Evolutionary conservation across 1,140 invertebrate species (phyloP).

Genomic region (Drosophila simulans): DNA sequence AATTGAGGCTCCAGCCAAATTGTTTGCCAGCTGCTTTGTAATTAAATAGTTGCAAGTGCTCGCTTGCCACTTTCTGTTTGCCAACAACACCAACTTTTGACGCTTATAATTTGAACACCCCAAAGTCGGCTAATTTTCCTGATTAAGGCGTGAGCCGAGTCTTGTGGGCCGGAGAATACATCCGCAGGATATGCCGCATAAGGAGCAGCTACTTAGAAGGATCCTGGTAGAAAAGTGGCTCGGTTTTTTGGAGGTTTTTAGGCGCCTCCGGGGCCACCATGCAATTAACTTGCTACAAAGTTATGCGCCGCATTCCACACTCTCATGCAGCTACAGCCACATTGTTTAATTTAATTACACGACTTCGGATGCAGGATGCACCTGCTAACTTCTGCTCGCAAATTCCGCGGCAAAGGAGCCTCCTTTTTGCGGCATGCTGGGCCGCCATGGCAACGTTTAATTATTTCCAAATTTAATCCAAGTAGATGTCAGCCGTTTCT

Average conservation of each 20-base stretch:
- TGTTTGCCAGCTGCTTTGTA: conserved; percentile 75
- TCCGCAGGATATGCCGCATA: conserved; percentile 15
- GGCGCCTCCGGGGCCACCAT: conserved; percentile 11
- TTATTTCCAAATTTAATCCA: conserved; percentile 52
- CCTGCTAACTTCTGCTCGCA: conserved; percentile 19
- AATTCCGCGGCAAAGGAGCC: conserved; percentile 34
- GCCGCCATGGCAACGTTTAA: conserved; percentile 54
- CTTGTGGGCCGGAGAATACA: conserved; percentile 15
- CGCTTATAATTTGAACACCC: conserved; percentile 70
- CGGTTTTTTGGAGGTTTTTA: conserved; percentile 40
- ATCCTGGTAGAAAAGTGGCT: neutral
- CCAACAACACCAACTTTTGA: conserved; percentile 72
- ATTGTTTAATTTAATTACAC: conserved; percentile 78
- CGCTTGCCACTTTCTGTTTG: conserved; percentile 72
- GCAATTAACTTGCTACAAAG: conserved; percentile 71
- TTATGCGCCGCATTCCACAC: conserved; percentile 51
- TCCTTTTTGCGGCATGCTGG: conserved; percentile 24
- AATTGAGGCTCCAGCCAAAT: conserved; percentile 73
- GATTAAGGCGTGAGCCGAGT: conserved; percentile 16
- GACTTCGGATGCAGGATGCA: conserved; percentile 32
- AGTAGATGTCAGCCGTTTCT: conserved; percentile 45
- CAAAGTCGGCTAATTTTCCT: conserved; percentile 21
- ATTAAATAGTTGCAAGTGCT: conserved; percentile 79
- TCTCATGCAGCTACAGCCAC: conserved; percentile 53
- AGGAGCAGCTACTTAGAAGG: conserved; percentile 4